Evolutionary conservation across 1,140 invertebrate genomes (phyloP).

Genomic region (Drosophila eugracilis): DNA sequence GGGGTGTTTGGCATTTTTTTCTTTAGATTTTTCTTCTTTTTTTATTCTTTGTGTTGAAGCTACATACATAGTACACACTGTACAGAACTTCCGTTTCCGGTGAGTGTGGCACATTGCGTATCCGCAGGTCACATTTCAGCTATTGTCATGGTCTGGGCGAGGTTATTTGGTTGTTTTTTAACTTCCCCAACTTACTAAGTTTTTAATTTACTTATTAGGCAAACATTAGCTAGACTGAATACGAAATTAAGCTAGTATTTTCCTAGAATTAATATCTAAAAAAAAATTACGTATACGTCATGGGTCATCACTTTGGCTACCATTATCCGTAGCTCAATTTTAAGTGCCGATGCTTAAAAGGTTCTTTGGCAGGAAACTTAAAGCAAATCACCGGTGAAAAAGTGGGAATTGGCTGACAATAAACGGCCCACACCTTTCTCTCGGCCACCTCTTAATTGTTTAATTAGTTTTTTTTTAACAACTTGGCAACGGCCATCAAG

Average conservation of each 20-base stretch:
- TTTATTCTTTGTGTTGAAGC: neutral
- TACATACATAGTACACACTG: constrained; percentile 5
- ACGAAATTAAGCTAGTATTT: too few species aligned
- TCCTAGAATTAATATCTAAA: too few species aligned
- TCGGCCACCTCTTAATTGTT: constrained; percentile 4
- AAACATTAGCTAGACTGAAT: too few species aligned
- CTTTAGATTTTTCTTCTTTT: neutral
- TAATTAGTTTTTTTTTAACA: constrained; percentile 4
- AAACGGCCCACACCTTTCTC: neutral
- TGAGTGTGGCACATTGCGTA: constrained; percentile 24
- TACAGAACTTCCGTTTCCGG: constrained; percentile 23
- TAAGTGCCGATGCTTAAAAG: neutral
- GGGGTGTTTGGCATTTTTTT: neutral
- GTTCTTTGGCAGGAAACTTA: too few species aligned
- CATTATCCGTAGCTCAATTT: neutral
- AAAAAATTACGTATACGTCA: neutral
- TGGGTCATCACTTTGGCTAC: neutral
- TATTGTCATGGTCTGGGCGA: constrained; percentile 20
- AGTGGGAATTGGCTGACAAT: neutral
- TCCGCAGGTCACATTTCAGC: constrained; percentile 20
- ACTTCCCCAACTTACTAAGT: neutral
- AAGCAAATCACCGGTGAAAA: neutral
- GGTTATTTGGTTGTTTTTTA: constrained; percentile 6
- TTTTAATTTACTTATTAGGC: neutral
- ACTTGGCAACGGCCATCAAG: constrained; percentile 4